phyloP scores from a whole-genome alignment of 2,797 vertebrate genomes.

The Monodelphis domestica region DNA sequence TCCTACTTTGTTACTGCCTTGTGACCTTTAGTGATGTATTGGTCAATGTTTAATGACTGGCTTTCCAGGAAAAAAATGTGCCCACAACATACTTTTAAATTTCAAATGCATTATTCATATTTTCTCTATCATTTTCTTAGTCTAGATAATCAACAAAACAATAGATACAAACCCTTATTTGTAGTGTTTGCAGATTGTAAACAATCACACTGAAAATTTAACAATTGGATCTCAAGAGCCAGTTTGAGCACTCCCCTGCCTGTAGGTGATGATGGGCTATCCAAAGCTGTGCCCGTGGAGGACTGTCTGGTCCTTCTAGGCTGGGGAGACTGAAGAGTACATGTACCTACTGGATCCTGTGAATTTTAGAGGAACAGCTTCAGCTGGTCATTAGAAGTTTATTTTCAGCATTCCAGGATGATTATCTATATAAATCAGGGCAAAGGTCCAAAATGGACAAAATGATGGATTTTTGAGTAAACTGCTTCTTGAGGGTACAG shows the following conservation, averaged over 20 bases:
- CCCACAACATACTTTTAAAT: background rate
- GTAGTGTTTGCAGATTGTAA: background rate
- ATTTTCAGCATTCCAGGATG: background rate
- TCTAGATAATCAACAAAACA: background rate
- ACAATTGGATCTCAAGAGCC: background rate
- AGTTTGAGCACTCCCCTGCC: background rate
- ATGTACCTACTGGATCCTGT: background rate
- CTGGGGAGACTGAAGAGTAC: background rate
- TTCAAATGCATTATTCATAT: background rate
- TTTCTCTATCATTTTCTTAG: background rate
- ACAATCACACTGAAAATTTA: background rate
- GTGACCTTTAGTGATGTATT: background rate
- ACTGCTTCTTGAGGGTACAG: background rate
- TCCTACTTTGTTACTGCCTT: background rate
- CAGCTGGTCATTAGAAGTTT: background rate
- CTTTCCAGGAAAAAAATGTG: background rate
- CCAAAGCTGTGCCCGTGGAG: background rate
- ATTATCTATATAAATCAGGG: background rate
- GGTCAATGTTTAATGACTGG: background rate
- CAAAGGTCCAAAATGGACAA: background rate
- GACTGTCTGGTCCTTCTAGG: background rate
- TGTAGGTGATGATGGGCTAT: background rate
- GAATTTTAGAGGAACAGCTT: background rate
- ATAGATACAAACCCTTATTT: background rate
- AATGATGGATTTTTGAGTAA: background rate